A percentile compares a stretch with the other conserved stretches of the same genome.
Conservation (phyloP, 2,113 vertebrate species). For the Dicaeum eximium region DNA sequence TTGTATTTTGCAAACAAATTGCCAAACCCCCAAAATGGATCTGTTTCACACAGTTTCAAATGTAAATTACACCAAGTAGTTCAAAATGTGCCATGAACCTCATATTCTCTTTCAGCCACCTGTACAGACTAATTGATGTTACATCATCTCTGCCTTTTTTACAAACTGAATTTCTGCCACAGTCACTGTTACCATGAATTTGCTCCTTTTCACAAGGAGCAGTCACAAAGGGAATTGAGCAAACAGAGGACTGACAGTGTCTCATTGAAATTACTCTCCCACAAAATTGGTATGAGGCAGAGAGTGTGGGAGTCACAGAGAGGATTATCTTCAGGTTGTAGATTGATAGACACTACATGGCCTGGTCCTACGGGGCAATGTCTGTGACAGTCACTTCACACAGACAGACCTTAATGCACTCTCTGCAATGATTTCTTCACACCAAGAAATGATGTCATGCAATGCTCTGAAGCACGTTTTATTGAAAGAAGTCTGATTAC, state of each 20-base stretch:
- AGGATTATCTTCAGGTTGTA: not conserved
- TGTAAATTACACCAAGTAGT: not conserved
- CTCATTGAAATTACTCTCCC: slow-evolving; percentile 12
- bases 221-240: not conserved
- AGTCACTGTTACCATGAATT: not conserved
- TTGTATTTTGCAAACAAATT: not conserved
- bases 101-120: not conserved
- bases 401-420: not conserved
- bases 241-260: not conserved
- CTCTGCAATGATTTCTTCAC: not conserved
- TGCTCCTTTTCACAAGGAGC: not conserved
- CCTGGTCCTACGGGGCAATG: not conserved
- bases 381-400: not conserved
- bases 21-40: not conserved
- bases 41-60: not conserved
- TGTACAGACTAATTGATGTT: not conserved
- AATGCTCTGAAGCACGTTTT: not conserved
- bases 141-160: not conserved
- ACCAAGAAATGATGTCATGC: not conserved
- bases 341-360: slow-evolving; percentile 17
- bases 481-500: not conserved
- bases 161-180: not conserved
- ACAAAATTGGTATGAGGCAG: not conserved
- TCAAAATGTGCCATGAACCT: not conserved
- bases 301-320: not conserved